Percentiles rank a stretch among this genome's conserved stretches.
phyloP scores from a whole-genome alignment of 2,797 vertebrate species.

The Diglossa cyanea region DNA sequence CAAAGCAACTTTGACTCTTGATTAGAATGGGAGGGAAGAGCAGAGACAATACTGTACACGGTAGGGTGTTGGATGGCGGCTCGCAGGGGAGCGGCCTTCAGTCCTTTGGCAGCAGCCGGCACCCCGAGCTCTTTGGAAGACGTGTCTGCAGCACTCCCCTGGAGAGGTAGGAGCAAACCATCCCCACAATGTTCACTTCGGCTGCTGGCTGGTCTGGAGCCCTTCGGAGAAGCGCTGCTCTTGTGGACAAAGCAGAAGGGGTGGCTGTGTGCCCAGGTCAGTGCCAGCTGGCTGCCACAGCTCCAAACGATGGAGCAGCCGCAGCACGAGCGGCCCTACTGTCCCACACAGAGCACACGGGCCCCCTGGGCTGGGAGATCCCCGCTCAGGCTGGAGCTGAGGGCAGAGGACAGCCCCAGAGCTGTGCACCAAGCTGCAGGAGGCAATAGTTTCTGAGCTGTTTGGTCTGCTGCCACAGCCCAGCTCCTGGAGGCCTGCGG shows the following conservation, averaged over 20 bases:
- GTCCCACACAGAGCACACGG: background rate
- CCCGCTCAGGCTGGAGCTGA: background rate
- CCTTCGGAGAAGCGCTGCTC: background rate
- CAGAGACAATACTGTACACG: constrained; percentile 39
- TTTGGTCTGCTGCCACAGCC: background rate
- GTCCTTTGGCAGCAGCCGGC: constrained; percentile 41
- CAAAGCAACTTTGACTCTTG: background rate
- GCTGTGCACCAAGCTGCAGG: background rate
- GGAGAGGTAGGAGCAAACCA: constrained; percentile 54
- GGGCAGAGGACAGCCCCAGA: background rate
- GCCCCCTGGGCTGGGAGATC: background rate
- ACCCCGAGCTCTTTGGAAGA: constrained; percentile 53
- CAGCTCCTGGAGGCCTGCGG: background rate
- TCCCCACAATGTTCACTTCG: background rate
- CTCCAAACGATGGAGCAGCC: background rate
- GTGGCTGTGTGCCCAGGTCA: background rate
- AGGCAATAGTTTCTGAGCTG: background rate
- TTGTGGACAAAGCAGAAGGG: background rate
- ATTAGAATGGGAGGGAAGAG: constrained; percentile 11
- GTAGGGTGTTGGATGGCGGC: constrained; percentile 3
- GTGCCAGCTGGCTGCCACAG: background rate
- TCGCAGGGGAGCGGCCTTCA: background rate
- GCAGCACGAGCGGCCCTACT: background rate
- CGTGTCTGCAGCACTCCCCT: constrained; percentile 11
- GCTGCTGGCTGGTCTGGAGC: background rate